A percentile compares a stretch with the other conserved stretches of the same genome.
Conservation (phyloP, 2,888 invertebrate genomes). For the Craniophora ligustri region DNA sequence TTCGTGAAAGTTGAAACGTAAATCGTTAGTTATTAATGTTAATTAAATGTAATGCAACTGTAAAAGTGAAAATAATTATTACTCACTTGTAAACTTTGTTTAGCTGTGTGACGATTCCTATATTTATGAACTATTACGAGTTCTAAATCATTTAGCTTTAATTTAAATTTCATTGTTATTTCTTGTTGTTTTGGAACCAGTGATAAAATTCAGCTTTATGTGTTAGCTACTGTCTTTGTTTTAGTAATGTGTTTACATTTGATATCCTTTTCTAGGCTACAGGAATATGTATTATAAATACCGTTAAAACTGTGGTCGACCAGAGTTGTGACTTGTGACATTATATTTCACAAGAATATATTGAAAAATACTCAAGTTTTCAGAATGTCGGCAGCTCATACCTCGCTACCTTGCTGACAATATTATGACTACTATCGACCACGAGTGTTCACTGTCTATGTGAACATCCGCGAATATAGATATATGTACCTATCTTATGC, state of each 20-base stretch:
- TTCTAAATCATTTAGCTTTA: too few relatives aligned
- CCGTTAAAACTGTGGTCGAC: too few relatives aligned
- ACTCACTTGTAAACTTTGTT: constrained; percentile 3
- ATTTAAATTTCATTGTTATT: background rate
- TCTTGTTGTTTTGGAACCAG: background rate
- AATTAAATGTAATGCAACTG: constrained; percentile 7
- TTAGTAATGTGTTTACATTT: too few relatives aligned
- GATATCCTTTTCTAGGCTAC: too few relatives aligned
- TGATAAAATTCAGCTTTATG: background rate
- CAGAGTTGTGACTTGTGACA: too few relatives aligned
- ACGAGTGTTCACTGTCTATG: background rate
- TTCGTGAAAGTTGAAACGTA: constrained; percentile 13
- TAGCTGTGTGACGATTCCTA: background rate
- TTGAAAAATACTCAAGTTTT: too few relatives aligned
- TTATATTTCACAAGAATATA: too few relatives aligned
- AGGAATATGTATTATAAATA: too few relatives aligned
- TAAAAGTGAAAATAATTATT: constrained; percentile 7
- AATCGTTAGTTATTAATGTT: constrained; percentile 18
- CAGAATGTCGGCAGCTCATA: too few relatives aligned
- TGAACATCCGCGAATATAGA: too few relatives aligned
- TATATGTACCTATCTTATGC: background rate
- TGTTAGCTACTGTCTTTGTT: background rate
- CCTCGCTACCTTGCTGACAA: too few relatives aligned
- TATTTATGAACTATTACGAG: background rate
- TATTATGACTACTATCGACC: too few relatives aligned